Conservation (phyloP, 2,888 invertebrate species). For the Oscheius sp. region DNA sequence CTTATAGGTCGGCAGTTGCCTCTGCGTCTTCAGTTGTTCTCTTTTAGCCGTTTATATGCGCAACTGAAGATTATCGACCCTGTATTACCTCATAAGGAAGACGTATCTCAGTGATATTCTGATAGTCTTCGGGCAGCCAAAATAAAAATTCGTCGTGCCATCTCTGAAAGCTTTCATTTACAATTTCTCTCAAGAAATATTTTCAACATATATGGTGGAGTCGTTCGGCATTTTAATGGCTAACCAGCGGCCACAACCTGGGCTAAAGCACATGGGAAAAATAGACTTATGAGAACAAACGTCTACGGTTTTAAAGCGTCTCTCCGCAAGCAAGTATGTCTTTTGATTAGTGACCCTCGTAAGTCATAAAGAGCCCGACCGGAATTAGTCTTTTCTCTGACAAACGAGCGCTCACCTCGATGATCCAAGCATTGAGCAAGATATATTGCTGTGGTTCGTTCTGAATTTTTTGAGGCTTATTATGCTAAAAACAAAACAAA, state of each 20-base stretch:
- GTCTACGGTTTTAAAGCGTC: too few species aligned
- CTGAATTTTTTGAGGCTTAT: too few species aligned
- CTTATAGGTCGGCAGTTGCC: too few species aligned
- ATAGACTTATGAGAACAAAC: too few species aligned
- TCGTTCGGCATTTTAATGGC: neutral
- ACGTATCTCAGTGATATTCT: constrained; percentile 64
- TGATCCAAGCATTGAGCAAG: constrained; percentile 68
- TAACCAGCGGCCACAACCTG: constrained; percentile 17
- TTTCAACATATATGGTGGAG: neutral
- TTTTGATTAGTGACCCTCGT: too few species aligned
- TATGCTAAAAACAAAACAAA: constrained; percentile 28
- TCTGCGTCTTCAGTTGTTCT: too few species aligned
- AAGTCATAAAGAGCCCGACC: neutral
- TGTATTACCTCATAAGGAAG: constrained; percentile 66
- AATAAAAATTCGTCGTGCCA: constrained; percentile 69
- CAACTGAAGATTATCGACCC: too few species aligned
- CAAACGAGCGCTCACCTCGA: constrained; percentile 55
- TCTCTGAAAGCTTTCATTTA: constrained; percentile 44
- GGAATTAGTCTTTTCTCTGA: neutral
- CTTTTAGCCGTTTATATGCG: too few species aligned
- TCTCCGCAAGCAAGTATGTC: too few species aligned
- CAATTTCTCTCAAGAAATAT: too few species aligned
- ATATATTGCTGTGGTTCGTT: constrained; percentile 69
- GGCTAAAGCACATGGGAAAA: too few species aligned
- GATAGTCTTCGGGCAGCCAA: constrained; percentile 64